These are phyloP conservation scores for Chelon auratus DNA, from an alignment of 2,797 vertebrate genomes.

Conservation along the genomic window DNA sequence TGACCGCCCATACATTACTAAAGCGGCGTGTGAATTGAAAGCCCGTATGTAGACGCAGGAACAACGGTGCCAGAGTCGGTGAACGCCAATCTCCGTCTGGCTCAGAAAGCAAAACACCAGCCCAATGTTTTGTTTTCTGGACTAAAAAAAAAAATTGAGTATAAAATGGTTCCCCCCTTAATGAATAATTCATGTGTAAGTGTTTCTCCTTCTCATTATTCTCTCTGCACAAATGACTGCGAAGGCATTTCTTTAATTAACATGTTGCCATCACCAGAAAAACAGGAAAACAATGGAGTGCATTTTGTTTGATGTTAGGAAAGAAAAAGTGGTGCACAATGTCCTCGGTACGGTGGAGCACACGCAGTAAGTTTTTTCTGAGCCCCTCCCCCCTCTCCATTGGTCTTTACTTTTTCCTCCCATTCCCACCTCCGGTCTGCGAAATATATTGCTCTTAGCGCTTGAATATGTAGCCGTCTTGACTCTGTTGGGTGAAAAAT, in stretches of 20 bases:
- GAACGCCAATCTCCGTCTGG: constrained; percentile 23
- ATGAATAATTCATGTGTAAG: constrained; percentile 63
- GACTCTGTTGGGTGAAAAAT: constrained; percentile 70
- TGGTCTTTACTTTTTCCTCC: constrained; percentile 36
- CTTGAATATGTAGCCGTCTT: constrained; percentile 66
- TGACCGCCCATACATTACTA: constrained; percentile 50
- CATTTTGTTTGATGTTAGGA: constrained; percentile 51
- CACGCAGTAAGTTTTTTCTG: constrained; percentile 21
- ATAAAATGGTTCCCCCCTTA: constrained; percentile 42
- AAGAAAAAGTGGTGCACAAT: constrained; percentile 13
- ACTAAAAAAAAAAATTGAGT: constrained; percentile 40
- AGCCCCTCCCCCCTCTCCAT: constrained; percentile 1
- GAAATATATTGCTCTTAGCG: constrained; percentile 63
- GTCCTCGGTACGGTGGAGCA: constrained; percentile 9
- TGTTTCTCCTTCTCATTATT: constrained; percentile 61
- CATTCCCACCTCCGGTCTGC: constrained; percentile 30
- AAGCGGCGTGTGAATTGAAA: constrained; percentile 53
- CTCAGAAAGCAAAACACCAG: constrained; percentile 11
- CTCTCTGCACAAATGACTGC: constrained; percentile 28
- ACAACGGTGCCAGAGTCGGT: constrained; percentile 20
- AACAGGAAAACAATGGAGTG: constrained; percentile 37
- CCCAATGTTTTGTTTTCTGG: constrained; percentile 4
- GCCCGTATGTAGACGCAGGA: constrained; percentile 33
- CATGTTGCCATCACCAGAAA: constrained; percentile 39
- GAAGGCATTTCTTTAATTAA: constrained; percentile 64